Base-by-base conservation (phyloP, 2,888 invertebrate species). In the Poecilobothrus nobilitatus region DNA sequence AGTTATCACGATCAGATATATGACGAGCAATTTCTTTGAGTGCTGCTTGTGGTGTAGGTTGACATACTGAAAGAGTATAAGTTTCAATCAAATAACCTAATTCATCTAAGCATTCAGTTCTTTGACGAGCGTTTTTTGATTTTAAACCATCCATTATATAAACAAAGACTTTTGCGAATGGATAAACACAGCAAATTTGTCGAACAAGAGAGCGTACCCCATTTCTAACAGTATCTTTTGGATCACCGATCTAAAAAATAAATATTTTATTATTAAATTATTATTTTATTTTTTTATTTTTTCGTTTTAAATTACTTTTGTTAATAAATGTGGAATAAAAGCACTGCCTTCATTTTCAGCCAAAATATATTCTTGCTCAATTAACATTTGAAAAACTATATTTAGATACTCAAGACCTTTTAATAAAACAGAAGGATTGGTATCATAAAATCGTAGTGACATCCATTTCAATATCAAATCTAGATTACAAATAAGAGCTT, bases 381-480 rank as follows among this genome's bases (percentile, higher is more conserved):
- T 90, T 41, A 97, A 84, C 78, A 89, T 86, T 72, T 87, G 87
- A 81, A 98, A 96, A 70, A 96, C 91, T 21, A 87, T 82, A 71
- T 90, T 88, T 15, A 97, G 84, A 81, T 95, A 97, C 79, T 97
- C 97, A 74, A 98, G 83, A n/a, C 93, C 95, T 84, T 95, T 96
- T 75, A 97, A 86, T 71, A 98, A 86, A 61, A 98, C 97, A 20
- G 96, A 95, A 12, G 98, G 97, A 84, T 99, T 99, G 33, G 98
- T 99, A 83, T 99, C 98, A 78, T 97, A 98, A 84, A 99, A 99
- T 71, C 98, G 86, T 66, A 99, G 83, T 0, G 97, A 97, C 74
- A 97, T 81, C 98, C 98, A 99, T 80, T 97, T 97, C 65, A 99
- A 86, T 68, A 99, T 91, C 71, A 99, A 84, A 84, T 99, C 99